A percentile compares a stretch with the other conserved stretches of the same genome.
These are phyloP conservation scores for Tinamus major DNA, from an alignment of 2,797 vertebrate genomes.

Conservation along the genomic window DNA sequence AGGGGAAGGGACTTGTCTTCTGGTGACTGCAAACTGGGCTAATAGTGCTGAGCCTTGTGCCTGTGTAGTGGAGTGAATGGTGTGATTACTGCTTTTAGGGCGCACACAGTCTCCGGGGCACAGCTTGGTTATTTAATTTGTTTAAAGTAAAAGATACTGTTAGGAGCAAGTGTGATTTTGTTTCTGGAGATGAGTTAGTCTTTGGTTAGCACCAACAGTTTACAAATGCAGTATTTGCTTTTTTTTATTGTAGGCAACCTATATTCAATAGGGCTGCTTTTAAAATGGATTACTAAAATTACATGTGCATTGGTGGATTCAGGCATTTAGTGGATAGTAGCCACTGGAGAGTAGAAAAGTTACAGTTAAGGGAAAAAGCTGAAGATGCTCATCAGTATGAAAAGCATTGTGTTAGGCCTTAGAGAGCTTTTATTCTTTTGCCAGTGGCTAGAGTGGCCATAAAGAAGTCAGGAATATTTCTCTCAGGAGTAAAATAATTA, in stretches of 20 bases:
- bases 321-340: background rate
- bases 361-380: background rate
- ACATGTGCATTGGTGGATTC: background rate
- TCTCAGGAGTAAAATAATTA: background rate
- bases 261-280: background rate
- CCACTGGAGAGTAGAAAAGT: background rate
- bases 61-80: background rate
- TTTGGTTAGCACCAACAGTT: background rate
- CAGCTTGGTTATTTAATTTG: background rate
- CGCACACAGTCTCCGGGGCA: background rate
- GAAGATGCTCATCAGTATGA: no score
- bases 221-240: background rate
- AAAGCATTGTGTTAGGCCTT: background rate
- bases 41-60: background rate
- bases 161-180: background rate
- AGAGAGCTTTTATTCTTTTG: background rate
- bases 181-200: background rate
- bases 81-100: background rate
- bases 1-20: background rate
- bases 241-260: background rate
- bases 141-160: background rate
- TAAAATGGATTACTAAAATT: background rate
- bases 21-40: background rate
- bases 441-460: background rate
- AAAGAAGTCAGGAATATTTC: background rate